These are phyloP conservation scores for Melangyna quadrimaculata DNA, from an alignment of 2,888 invertebrate species.

Conservation along the genomic window DNA sequence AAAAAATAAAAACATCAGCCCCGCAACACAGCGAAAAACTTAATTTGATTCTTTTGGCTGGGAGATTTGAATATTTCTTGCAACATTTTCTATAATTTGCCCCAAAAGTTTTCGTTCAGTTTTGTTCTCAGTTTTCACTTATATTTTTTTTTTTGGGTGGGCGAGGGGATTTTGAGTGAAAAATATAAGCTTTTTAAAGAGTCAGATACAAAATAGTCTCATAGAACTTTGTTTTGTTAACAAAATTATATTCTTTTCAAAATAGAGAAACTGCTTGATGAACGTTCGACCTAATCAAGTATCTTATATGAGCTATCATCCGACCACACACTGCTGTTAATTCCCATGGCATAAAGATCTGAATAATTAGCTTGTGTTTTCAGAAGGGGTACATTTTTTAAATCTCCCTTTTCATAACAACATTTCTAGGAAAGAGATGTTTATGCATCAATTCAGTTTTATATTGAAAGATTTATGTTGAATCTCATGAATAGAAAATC, in stretches of 20 bases:
- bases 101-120: slow-evolving; percentile 72
- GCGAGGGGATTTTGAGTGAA: slow-evolving; percentile 28
- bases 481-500: too few species aligned
- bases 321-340: too few species aligned
- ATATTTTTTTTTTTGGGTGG: neutral
- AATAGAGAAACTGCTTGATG: slow-evolving; percentile 5
- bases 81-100: slow-evolving; percentile 49
- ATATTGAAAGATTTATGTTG: too few species aligned
- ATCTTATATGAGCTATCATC: neutral
- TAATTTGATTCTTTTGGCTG: slow-evolving; percentile 47
- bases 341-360: neutral
- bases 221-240: neutral
- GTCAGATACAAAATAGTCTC: neutral
- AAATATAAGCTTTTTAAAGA: slow-evolving; percentile 20
- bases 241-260: neutral
- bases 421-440: too few species aligned
- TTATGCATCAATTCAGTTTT: too few species aligned
- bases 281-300: slow-evolving; percentile 2
- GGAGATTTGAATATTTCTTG: slow-evolving; percentile 27
- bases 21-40: slow-evolving; percentile 23
- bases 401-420: neutral
- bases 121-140: slow-evolving; percentile 15
- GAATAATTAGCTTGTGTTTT: neutral
- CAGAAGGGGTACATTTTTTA: neutral
- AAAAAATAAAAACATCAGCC: neutral